Conservation (phyloP, 2,113 vertebrate species). For the Pica pica region DNA sequence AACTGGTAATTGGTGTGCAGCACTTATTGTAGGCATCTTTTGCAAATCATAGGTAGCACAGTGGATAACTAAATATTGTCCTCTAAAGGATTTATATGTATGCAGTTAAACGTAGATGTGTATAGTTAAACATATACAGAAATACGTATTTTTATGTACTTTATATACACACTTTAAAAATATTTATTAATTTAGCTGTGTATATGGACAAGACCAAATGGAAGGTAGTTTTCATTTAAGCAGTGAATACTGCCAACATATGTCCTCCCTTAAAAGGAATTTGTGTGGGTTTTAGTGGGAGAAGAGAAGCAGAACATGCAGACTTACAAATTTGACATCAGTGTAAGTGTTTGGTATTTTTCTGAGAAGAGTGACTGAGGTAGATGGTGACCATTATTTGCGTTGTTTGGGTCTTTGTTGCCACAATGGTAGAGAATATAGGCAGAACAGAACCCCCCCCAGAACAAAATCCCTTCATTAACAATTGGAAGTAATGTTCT, state of each 20-base stretch:
- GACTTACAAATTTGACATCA: background rate
- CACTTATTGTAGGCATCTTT: background rate
- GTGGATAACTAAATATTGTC: background rate
- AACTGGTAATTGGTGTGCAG: background rate
- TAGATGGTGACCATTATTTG: background rate
- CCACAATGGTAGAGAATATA: background rate
- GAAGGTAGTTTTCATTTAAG: background rate
- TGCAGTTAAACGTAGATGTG: background rate
- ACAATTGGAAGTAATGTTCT: background rate
- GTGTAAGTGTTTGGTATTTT: background rate
- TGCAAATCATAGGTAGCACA: background rate
- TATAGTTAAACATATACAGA: background rate
- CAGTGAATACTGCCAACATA: background rate
- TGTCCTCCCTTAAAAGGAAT: background rate
- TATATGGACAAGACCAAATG: background rate
- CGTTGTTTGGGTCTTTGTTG: background rate
- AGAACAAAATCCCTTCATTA: background rate
- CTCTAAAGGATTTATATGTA: background rate
- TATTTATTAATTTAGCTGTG: background rate
- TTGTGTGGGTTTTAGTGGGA: background rate
- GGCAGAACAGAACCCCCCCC: background rate
- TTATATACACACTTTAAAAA: background rate
- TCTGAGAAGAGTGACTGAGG: background rate
- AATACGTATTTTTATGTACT: background rate
- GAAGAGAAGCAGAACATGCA: background rate